Conservation (phyloP, 2,888 invertebrate genomes). For the Torymus auratus region DNA sequence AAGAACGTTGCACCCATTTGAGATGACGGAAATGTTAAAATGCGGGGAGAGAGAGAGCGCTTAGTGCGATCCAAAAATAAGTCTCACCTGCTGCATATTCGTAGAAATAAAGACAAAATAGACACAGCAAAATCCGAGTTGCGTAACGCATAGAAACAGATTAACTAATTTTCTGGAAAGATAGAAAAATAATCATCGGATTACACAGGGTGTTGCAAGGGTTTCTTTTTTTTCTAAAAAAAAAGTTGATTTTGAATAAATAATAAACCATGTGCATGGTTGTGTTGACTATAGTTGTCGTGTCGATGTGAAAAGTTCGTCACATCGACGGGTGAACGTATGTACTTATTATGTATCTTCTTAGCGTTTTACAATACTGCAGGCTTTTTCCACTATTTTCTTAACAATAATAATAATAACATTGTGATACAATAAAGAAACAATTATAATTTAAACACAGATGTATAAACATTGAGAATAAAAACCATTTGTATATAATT, state of each 20-base stretch:
- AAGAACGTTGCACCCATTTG: slow-evolving; percentile 2
- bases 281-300: slow-evolving; percentile 7
- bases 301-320: too few species aligned
- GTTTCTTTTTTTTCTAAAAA: not conserved
- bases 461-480: too few species aligned
- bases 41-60: slow-evolving; percentile 2
- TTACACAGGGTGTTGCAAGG: slow-evolving; percentile 7
- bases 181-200: slow-evolving; percentile 54
- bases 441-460: too few species aligned
- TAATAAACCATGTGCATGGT: slow-evolving; percentile 3
- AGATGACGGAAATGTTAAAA: slow-evolving; percentile 27
- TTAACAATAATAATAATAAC: too few species aligned
- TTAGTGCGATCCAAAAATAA: slow-evolving; percentile 28
- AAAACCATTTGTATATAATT: too few species aligned
- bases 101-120: slow-evolving; percentile 96
- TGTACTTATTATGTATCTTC: not conserved
- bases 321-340: too few species aligned
- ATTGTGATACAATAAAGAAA: too few species aligned
- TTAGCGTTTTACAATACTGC: slow-evolving; percentile 32
- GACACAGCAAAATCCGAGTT: slow-evolving; percentile 98
- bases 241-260: not conserved
- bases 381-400: slow-evolving; percentile 8
- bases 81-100: slow-evolving; percentile 86
- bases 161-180: slow-evolving; percentile 82
- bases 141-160: slow-evolving; percentile 94